Conservation (phyloP, 2,797 vertebrate species). For the Catharus ustulatus region DNA sequence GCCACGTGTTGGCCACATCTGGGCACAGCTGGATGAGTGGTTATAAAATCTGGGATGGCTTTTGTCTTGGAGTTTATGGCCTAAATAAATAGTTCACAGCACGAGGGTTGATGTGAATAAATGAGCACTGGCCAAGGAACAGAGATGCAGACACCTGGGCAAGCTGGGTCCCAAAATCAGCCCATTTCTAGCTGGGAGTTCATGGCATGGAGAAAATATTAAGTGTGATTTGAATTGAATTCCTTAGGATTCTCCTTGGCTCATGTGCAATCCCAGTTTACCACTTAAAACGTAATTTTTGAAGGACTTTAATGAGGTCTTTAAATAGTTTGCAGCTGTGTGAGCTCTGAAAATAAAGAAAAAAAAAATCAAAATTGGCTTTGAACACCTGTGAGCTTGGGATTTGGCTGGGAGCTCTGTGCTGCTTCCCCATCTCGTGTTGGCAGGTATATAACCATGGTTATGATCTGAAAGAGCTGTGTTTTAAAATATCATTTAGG, state of each 20-base stretch:
- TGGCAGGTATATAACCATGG: background rate
- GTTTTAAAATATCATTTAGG: background rate
- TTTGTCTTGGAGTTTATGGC: background rate
- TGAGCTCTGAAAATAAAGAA: background rate
- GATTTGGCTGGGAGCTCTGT: background rate
- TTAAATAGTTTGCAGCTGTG: background rate
- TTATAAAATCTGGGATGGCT: background rate
- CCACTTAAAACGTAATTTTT: background rate
- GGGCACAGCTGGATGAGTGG: background rate
- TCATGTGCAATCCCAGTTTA: background rate
- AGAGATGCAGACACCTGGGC: background rate
- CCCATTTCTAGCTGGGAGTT: fast-evolving
- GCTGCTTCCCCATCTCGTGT: background rate
- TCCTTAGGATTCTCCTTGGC: background rate
- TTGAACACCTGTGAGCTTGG: background rate
- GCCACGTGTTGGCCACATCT: background rate
- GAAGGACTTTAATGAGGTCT: background rate
- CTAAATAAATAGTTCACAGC: background rate
- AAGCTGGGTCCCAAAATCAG: background rate
- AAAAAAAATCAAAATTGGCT: background rate
- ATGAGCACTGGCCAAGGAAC: background rate
- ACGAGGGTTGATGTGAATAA: background rate
- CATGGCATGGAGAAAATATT: background rate
- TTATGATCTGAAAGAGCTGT: background rate
- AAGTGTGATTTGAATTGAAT: background rate